Evolutionary conservation across 2,113 vertebrate genomes (phyloP), one percentile per base, ranked within the genome.

Genomic region (Antennarius striatus): DNA sequence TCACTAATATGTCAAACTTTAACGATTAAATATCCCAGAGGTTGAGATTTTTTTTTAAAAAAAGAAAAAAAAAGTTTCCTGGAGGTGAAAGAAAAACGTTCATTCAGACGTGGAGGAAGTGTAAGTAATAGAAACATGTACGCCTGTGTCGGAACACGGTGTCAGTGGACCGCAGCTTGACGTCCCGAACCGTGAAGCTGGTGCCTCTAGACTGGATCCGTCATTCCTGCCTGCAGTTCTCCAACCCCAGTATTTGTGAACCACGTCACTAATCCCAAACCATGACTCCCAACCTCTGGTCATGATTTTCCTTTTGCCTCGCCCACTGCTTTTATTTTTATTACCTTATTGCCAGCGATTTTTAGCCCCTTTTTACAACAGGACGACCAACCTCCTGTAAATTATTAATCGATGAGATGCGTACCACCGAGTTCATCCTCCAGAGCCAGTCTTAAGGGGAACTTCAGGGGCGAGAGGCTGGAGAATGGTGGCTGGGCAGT

Each of bases 221-320:
- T 63, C 55, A 68, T 46, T n/a, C 56, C 66, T 67, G 53, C 39
- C 51, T 66, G 47, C 56, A 42, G 3, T 51, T 73, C 47, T 45
- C 56, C 64, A 39, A 30, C 49, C 59, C 70, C 22, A 13, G 6
- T 17, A 40, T 14, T 62, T 36, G 54, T 47, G 63, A 71, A 58
- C 71, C 74, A 89, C 89, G 88, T 89, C 89, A 88, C 76, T 72
- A 45, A 45, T 65, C 50, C 55, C 56, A 10, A 28, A 58, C 39
- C 53, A 22, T n/a, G 65, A 67, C 66, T 79, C 64, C 36, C 57
- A 80, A 64, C 66, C 60, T 80, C 60, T 66, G 55, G 6, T n/a
- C 10, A 53, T 56, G 54, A 15, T 53, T 46, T 49, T 51, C 32
- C 5, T 10, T 17, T 47, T 16, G 70, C 80, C 29, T 65, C 68